A percentile compares a stretch with the other conserved stretches of the same genome.
Conservation (phyloP, 53 echinoderm and acorn worm genomes). For the Mesocentrotus franciscanus region DNA sequence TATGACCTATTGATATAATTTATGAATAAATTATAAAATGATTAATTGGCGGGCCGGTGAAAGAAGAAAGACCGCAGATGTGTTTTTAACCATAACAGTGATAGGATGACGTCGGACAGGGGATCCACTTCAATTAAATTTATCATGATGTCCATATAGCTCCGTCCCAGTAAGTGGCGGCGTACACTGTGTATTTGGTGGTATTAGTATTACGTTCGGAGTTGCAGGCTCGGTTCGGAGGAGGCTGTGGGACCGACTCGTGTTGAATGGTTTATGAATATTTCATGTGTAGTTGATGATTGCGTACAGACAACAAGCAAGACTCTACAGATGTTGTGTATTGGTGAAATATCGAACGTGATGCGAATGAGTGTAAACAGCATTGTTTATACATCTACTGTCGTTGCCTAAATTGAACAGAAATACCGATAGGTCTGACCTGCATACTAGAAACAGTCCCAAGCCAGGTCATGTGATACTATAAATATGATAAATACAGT, state of each 20-base stretch:
- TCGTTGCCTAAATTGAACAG: not conserved
- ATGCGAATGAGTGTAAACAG: not conserved
- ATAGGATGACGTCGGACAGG: not conserved
- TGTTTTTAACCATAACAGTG: not conserved
- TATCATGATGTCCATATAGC: slow-evolving; percentile 1
- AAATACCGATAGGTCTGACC: not conserved
- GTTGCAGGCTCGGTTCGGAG: no score
- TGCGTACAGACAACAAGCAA: not conserved
- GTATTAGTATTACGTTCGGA: not conserved
- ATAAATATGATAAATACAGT: no score
- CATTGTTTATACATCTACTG: not conserved
- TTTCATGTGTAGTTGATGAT: slow-evolving; percentile 17
- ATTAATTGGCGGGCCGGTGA: slow-evolving; percentile 20
- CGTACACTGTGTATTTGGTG: not conserved
- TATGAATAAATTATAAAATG: slow-evolving; percentile 22
- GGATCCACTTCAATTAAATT: slow-evolving; percentile 17
- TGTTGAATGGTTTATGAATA: slow-evolving; percentile 24
- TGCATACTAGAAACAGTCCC: not conserved
- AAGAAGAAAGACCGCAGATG: not conserved
- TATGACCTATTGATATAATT: not conserved
- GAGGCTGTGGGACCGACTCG: not conserved
- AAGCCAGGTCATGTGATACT: no score
- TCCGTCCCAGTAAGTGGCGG: not conserved
- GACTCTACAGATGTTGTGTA: not conserved
- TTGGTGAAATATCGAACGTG: not conserved